Evolutionary conservation across 2,113 vertebrate species (phyloP).

Genomic region (Sturnus vulgaris): DNA sequence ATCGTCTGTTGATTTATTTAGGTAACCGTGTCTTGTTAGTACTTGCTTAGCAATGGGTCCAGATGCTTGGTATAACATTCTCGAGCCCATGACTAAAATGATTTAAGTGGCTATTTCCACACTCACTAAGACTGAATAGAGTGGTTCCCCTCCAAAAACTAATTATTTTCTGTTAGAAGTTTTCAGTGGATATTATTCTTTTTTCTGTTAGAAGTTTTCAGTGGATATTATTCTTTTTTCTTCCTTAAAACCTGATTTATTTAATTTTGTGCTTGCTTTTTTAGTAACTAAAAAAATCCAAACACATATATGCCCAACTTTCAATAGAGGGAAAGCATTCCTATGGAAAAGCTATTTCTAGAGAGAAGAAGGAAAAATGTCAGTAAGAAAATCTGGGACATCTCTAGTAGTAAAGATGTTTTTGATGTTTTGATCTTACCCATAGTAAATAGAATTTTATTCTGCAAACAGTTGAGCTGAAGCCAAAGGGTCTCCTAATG

Average conservation of each 20-base stretch:
- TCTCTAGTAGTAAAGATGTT: neutral
- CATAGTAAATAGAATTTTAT: neutral
- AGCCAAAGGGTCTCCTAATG: neutral
- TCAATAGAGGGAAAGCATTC: neutral
- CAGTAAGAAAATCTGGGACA: neutral
- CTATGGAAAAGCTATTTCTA: neutral
- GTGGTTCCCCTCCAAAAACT: neutral
- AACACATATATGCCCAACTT: neutral
- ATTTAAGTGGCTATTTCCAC: neutral
- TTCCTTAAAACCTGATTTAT: neutral
- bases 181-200: neutral
- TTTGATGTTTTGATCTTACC: neutral
- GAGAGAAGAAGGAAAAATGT: neutral
- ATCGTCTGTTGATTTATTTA: slow-evolving; percentile 10
- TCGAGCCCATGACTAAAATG: neutral
- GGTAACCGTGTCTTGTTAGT: neutral
- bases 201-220: neutral
- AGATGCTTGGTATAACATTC: neutral
- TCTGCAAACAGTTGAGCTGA: neutral
- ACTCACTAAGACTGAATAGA: neutral
- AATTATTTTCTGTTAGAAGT: neutral
- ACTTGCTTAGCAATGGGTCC: neutral
- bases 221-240: neutral
- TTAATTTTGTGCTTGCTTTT: neutral
- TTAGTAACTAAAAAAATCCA: neutral